These are phyloP conservation scores for Plectrocnemia conspersa DNA, from an alignment of 1,140 invertebrate genomes.

Conservation along the genomic window DNA sequence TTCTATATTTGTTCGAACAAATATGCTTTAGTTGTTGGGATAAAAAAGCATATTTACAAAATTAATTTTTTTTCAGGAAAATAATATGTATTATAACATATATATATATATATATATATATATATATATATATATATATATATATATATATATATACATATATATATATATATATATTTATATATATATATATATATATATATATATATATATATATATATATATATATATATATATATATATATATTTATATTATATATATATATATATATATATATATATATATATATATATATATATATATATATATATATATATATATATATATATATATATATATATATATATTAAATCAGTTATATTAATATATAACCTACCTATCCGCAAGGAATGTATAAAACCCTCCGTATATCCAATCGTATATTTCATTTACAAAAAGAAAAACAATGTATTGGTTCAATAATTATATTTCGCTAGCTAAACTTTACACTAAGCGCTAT, in stretches of 20 bases:
- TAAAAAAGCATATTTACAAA: conserved; percentile 4
- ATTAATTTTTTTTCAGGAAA: neutral
- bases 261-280: neutral
- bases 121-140: conserved; percentile 3
- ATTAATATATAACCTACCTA: conserved; percentile 4
- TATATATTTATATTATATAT: conserved; percentile 1
- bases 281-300: conserved; percentile 1
- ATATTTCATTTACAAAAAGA: conserved; percentile 17
- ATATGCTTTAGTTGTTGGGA: too few species aligned
- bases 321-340: conserved; percentile 1
- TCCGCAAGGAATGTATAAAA: conserved; percentile 17
- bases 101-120: neutral
- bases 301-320: neutral
- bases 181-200: neutral
- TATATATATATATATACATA: conserved; percentile 1
- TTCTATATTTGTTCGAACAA: too few species aligned
- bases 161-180: conserved; percentile 1
- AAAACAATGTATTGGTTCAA: conserved; percentile 22
- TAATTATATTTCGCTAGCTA: conserved; percentile 33
- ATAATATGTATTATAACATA: neutral
- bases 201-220: conserved; percentile 1
- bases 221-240: conserved; percentile 13
- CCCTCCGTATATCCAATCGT: conserved; percentile 24
- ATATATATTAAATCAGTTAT: neutral
- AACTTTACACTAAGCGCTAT: conserved; percentile 29